Evolutionary conservation across 2,113 vertebrate genomes (phyloP).

Genomic region (Cyprinodon brontotheroides): DNA sequence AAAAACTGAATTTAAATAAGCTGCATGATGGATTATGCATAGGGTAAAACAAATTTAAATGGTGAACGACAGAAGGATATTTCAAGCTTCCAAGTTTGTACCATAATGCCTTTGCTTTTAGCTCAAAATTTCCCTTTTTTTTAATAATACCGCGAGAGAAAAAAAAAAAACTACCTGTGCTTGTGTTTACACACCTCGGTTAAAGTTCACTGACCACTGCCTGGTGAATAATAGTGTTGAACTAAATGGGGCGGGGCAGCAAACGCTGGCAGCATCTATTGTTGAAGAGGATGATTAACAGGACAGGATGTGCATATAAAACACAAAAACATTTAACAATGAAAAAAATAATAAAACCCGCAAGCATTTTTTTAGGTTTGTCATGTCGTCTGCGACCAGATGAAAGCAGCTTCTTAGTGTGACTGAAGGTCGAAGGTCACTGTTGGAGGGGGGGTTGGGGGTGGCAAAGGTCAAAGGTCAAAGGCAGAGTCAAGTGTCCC

Average conservation of each 20-base stretch:
- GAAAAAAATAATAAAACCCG: slow-evolving; percentile 49
- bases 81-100: slow-evolving; percentile 45
- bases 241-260: slow-evolving; percentile 17
- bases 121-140: slow-evolving; percentile 59
- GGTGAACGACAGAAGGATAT: slow-evolving; percentile 35
- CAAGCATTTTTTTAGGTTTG: slow-evolving; percentile 51
- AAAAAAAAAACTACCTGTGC: slow-evolving; percentile 11
- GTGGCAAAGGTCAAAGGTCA: slow-evolving; percentile 50
- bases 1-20: slow-evolving; percentile 33
- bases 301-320: slow-evolving; percentile 56
- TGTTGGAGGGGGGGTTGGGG: not conserved
- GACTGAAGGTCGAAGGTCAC: slow-evolving; percentile 55
- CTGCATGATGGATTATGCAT: slow-evolving; percentile 29
- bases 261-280: slow-evolving; percentile 34
- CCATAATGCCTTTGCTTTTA: slow-evolving; percentile 53
- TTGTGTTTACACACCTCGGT: slow-evolving; percentile 13
- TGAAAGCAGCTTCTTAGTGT: slow-evolving; percentile 41
- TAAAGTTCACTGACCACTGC: slow-evolving; percentile 33
- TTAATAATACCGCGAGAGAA: slow-evolving; percentile 36
- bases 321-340: slow-evolving; percentile 42
- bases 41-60: slow-evolving; percentile 12
- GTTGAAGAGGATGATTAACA: not conserved
- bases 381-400: slow-evolving; percentile 45
- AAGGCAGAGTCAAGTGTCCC: slow-evolving; percentile 44
- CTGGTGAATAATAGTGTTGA: slow-evolving; percentile 23